These are phyloP conservation scores for Pantala flavescens DNA, from an alignment of 1,140 invertebrate genomes.

Conservation along the genomic window DNA sequence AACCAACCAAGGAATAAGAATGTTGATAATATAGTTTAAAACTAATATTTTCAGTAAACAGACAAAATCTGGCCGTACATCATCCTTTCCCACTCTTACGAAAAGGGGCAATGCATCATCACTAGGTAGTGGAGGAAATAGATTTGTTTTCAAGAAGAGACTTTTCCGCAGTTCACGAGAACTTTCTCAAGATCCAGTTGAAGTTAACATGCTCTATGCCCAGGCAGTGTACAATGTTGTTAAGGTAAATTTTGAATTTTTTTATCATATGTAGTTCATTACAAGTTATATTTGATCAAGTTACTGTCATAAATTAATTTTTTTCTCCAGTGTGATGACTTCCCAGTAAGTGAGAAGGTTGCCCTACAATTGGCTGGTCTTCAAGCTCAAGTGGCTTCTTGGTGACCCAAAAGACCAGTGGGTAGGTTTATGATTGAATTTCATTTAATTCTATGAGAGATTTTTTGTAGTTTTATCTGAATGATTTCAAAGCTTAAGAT, in stretches of 20 bases:
- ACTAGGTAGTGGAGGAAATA: conserved; percentile 74
- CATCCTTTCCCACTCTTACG: conserved; percentile 42
- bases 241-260: conserved; percentile 50
- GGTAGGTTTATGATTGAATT: conserved; percentile 35
- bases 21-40: too few species aligned
- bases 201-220: conserved; percentile 88
- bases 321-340: conserved; percentile 74
- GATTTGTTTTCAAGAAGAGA: conserved; percentile 85
- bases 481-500: too few species aligned
- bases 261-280: background rate
- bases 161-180: conserved; percentile 79
- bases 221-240: conserved; percentile 92
- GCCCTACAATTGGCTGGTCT: conserved; percentile 85
- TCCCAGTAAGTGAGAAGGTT: conserved; percentile 88
- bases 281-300: too few species aligned
- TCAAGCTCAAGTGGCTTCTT: conserved; percentile 83
- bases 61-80: conserved; percentile 40
- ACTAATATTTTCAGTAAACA: conserved; percentile 42
- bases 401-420: conserved; percentile 80
- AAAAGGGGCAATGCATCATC: conserved; percentile 40
- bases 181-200: conserved; percentile 90
- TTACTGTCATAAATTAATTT: too few species aligned
- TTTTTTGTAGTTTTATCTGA: too few species aligned
- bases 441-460: background rate
- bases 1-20: too few species aligned